These are phyloP conservation scores for Petrosia ficiformis DNA, from an alignment of 37 sponge, comb jelly and placozoan species.

Conservation along the genomic window DNA sequence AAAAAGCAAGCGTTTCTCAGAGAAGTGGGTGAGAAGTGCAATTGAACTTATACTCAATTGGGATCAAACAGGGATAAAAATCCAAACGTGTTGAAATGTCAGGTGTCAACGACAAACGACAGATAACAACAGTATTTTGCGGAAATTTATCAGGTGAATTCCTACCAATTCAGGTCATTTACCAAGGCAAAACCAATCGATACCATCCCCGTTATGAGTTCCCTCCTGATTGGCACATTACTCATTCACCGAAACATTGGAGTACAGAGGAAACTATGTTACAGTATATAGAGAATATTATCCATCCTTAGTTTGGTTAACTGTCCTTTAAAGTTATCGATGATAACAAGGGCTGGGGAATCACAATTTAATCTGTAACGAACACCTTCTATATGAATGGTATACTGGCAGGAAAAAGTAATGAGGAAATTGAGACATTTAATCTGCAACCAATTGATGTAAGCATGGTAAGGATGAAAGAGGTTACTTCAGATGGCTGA, in stretches of 20 bases:
- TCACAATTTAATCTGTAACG: no score
- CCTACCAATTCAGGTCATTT: constrained; percentile 29
- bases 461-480: no score
- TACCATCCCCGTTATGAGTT: constrained; percentile 28
- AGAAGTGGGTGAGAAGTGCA: constrained; percentile 5
- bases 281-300: constrained; percentile 21
- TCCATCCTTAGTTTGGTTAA: constrained; percentile 11
- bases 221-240: constrained; percentile 24
- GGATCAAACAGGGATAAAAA: constrained; percentile 29
- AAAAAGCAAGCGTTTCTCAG: constrained; percentile 5
- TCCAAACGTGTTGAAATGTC: constrained; percentile 28
- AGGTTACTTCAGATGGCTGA: no score
- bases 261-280: constrained; percentile 28
- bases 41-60: constrained; percentile 33
- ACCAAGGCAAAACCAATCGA: constrained; percentile 14
- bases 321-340: constrained; percentile 11
- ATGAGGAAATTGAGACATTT: no score
- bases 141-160: constrained; percentile 19
- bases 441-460: no score
- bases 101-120: constrained; percentile 18
- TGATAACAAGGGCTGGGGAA: constrained; percentile 13
- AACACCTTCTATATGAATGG: no score
- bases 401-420: no score
- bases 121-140: constrained; percentile 29
- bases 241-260: constrained; percentile 33